Evolutionary conservation across 2,797 vertebrate genomes (phyloP), one percentile per base, ranked within the genome.

Genomic region (Eulemur coronatus): DNA sequence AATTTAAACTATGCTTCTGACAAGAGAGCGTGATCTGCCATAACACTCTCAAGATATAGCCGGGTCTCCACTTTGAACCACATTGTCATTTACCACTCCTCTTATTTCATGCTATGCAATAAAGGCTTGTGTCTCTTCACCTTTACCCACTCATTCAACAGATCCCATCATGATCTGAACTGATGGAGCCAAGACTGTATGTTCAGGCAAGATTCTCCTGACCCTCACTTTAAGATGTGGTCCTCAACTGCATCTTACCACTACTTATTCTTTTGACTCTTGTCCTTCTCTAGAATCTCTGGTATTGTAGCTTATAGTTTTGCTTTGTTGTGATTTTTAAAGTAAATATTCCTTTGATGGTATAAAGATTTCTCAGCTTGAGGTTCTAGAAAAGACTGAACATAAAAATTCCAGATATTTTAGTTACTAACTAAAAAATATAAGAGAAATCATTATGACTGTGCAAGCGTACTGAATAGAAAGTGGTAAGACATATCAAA

Each of bases 401-500:
- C 52, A 85, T 80, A 80, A 81, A 91, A 91, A 89, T 52, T 67
- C 30, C 38, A 96, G 26, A 76, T 43, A 70, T 67, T 91, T 57
- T 76, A 55, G 30, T 67, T 81, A 70, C 80, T 61, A 87, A 96
- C 33, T 65, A 78, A 79, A 96, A 79, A 72, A 38, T 43, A 9
- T 28, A 91, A 82, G 26, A 69, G 57, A 43, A 61, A 85, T 67
- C 33, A 84, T 41, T 24, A 57, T 46, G 38, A 75, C 38, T 81
- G 48, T 28, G 24, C 20, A 95, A 52, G 17, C 43, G 89, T 84
- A 80, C 30, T 80, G 48, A 52, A 67, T 7, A 90, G 48, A 69
- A 85, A 78, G 17, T 30, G 9, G 52, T 52, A 18, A 80, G 33
- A 61, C 7, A 38, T 48, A 73, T 2, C 65, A 48, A 80, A 84